Evolutionary conservation across 2,797 vertebrate genomes (phyloP).

Genomic region (Chelon labrosus): DNA sequence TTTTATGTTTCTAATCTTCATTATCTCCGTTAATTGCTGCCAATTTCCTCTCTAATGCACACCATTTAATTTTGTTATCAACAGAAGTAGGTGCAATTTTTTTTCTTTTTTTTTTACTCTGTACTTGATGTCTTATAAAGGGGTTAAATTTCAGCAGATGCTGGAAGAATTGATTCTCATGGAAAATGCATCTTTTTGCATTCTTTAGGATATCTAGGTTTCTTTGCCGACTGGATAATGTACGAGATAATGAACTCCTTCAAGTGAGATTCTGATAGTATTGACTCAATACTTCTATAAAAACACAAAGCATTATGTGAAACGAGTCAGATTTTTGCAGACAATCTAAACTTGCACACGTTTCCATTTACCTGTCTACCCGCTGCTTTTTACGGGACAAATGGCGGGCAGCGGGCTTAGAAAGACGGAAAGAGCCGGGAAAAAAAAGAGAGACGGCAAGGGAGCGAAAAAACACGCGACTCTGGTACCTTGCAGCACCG

Average conservation of each 20-base stretch:
- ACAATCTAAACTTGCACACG: constrained; percentile 23
- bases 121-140: constrained; percentile 1
- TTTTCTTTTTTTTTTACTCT: neutral
- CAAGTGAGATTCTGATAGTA: constrained; percentile 18
- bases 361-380: constrained; percentile 41
- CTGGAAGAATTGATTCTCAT: constrained; percentile 1
- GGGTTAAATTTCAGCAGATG: constrained; percentile 13
- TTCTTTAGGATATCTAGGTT: neutral
- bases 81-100: constrained; percentile 13
- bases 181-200: neutral
- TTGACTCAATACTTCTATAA: constrained; percentile 11
- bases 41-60: constrained; percentile 54
- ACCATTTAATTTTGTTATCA: neutral
- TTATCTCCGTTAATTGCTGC: constrained; percentile 42
- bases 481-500: constrained; percentile 43
- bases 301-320: constrained; percentile 7
- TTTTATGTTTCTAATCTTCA: constrained; percentile 40
- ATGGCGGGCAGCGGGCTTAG: constrained; percentile 26
- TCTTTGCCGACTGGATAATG: constrained; percentile 1
- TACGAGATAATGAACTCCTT: neutral
- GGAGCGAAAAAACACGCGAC: constrained; percentile 25
- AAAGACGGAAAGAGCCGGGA: neutral
- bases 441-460: neutral
- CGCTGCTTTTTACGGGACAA: constrained; percentile 43
- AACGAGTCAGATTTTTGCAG: constrained; percentile 35